Evolutionary conservation across 1,140 invertebrate species (phyloP), one percentile per base, ranked within the genome.

Genomic region (Drosophila fuyamai): DNA sequence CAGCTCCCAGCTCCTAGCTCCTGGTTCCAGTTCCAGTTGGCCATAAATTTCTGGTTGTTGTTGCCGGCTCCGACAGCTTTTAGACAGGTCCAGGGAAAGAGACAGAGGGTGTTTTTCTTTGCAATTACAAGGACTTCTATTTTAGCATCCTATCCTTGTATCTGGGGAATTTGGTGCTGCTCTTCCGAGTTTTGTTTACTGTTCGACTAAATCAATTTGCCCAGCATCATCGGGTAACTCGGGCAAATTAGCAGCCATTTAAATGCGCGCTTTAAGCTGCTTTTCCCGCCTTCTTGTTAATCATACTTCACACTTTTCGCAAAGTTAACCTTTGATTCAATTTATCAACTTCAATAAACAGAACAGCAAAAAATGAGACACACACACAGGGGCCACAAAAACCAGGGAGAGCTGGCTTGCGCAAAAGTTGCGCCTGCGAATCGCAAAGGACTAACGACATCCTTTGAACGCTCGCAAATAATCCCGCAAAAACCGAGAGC

Each of bases 401-500:
- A 53, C 53, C 78, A 62, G n/a, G 40, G 23, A 32, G 50, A 41
- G 36, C 36, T 12, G 32, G 27, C n/a, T 48, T 58, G 65, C 27
- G 55, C 40, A 50, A 76, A 77, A 76, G 74, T 77, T 77, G 74
- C 73, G 65, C 68, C 63, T 81, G 78, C 50, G 61, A 76, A 53
- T 66, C 63, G 65, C 46, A 65, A 81, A 86, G 76, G 61, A 68
- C 59, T 76, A 74, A 74, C 76, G 66, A 79, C 79, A 86, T 86
- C 83, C 83, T 86, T 86, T 89, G 76, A 67, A 79, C 81, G 74
- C 84, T 83, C 53, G 60, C 62, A 79, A 88, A 86, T 88, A 89
- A 89, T 89, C 79, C 83, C 83, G 67, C 84, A 88, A 86, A 76
- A 86, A 86, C 83, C 83, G 54, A 74, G 76, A 59, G 83, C 84